These are phyloP conservation scores for Drosophila nr. perissopoda DNA, from an alignment of 2,888 invertebrate species.

Conservation along the genomic window DNA sequence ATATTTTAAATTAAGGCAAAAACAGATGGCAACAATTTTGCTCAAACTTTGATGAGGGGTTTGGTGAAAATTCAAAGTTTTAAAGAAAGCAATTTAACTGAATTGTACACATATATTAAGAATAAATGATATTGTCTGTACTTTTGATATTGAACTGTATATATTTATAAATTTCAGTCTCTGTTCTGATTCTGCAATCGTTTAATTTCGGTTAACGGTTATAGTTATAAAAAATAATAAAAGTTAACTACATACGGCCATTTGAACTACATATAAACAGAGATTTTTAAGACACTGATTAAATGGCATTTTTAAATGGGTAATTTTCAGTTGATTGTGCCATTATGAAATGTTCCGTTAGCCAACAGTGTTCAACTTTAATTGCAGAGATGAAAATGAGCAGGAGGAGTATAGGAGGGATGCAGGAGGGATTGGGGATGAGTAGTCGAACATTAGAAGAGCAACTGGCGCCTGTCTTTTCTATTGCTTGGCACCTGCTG, in stretches of 20 bases:
- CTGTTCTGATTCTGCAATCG: neutral
- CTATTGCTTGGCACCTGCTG: conserved; percentile 64
- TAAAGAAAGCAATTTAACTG: neutral
- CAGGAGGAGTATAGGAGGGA: neutral
- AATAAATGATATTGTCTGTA: no score
- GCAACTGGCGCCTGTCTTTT: conserved; percentile 43
- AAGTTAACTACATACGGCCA: neutral
- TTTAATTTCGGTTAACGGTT: neutral
- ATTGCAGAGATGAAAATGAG: conserved; percentile 20
- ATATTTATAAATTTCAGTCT: neutral
- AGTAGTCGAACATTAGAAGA: conserved; percentile 9
- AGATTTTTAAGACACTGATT: conserved; percentile 1
- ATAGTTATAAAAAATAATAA: neutral
- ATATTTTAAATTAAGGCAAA: neutral
- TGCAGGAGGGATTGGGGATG: neutral
- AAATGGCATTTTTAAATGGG: conserved; percentile 28
- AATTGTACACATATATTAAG: neutral
- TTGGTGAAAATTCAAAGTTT: neutral
- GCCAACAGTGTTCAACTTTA: conserved; percentile 25
- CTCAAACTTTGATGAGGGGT: neutral
- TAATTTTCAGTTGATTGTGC: conserved; percentile 19
- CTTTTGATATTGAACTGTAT: neutral
- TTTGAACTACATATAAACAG: neutral
- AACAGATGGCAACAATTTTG: neutral
- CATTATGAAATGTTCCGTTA: conserved; percentile 37